Percentiles rank a stretch among this genome's conserved stretches.
These are phyloP conservation scores for Cheilosia urbana DNA, from an alignment of 2,888 invertebrate species.

Conservation along the genomic window DNA sequence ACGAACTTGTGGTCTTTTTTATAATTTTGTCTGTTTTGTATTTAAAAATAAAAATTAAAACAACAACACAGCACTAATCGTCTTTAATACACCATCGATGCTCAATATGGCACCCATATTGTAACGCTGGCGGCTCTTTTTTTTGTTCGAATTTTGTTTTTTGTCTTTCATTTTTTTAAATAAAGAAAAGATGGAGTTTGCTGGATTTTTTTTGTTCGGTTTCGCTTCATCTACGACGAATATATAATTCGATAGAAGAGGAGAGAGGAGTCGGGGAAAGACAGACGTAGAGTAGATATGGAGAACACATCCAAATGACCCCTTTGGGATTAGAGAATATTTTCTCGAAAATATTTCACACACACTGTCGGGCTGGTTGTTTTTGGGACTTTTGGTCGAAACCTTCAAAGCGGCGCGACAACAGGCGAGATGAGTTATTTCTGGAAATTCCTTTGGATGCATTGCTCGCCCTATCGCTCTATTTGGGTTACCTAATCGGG, in stretches of 20 bases:
- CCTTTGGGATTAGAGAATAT: slow-evolving; percentile 63
- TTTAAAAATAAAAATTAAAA: slow-evolving; percentile 70
- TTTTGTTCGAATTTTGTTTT: slow-evolving; percentile 15
- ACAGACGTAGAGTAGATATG: slow-evolving; percentile 14
- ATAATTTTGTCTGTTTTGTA: slow-evolving; percentile 48
- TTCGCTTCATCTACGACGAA: slow-evolving; percentile 59
- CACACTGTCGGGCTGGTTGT: slow-evolving; percentile 16
- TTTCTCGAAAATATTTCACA: slow-evolving; percentile 49
- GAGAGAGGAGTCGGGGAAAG: slow-evolving; percentile 6
- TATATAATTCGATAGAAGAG: slow-evolving; percentile 37
- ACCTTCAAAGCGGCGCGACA: slow-evolving; percentile 58
- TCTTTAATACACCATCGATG: slow-evolving; percentile 73
- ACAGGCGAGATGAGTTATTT: slow-evolving; percentile 70
- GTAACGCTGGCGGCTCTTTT: slow-evolving; percentile 60
- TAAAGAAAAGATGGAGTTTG: slow-evolving; percentile 59
- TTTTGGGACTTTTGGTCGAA: not conserved
- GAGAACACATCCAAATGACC: slow-evolving; percentile 65
- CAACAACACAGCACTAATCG: slow-evolving; percentile 71
- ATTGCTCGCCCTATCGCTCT: slow-evolving; percentile 44
- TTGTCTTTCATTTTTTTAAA: slow-evolving; percentile 28
- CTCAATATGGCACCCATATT: slow-evolving; percentile 75
- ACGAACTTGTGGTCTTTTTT: slow-evolving; percentile 66
- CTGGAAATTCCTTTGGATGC: slow-evolving; percentile 62
- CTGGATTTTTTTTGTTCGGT: slow-evolving; percentile 14
- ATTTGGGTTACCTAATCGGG: slow-evolving; percentile 68